phyloP scores from a whole-genome alignment of 2,797 vertebrate species.

The Enteromius treurensis region DNA sequence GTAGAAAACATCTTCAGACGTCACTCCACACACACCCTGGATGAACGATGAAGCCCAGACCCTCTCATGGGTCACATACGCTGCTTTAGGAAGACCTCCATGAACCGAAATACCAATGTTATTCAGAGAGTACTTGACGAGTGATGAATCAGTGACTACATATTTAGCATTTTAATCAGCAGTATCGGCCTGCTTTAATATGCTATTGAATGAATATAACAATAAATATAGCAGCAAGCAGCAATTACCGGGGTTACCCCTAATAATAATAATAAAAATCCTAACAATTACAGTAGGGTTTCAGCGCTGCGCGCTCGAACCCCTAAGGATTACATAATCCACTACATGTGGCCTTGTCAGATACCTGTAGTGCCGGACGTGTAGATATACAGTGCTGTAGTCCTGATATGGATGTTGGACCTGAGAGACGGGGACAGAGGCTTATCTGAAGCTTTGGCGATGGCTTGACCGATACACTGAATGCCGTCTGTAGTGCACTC shows the following conservation, averaged over 20 bases:
- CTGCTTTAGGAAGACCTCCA: slow-evolving; percentile 91
- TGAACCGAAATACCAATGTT: slow-evolving; percentile 31
- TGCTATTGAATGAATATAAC: background rate
- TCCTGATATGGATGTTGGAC: slow-evolving; percentile 75
- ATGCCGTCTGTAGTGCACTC: slow-evolving; percentile 74
- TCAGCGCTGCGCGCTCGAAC: no score
- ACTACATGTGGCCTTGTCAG: background rate
- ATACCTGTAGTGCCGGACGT: slow-evolving; percentile 95
- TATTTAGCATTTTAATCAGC: background rate
- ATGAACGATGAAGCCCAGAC: slow-evolving; percentile 77
- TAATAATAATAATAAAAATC: no score
- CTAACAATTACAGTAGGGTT: no score
- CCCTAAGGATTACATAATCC: background rate
- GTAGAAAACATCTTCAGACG: slow-evolving; percentile 81
- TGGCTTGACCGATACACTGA: slow-evolving; percentile 75
- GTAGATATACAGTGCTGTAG: slow-evolving; percentile 88
- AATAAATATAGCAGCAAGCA: background rate
- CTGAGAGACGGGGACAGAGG: slow-evolving; percentile 79
- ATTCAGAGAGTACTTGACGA: background rate
- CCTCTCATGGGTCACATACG: slow-evolving; percentile 81
- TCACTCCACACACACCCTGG: slow-evolving; percentile 65
- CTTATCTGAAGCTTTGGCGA: slow-evolving; percentile 79
- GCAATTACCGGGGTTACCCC: no score
- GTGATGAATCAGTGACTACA: background rate
- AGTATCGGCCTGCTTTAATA: no score